These are phyloP conservation scores for Acanthosepion esculentum DNA, from an alignment of 2,888 invertebrate species.

Conservation along the genomic window DNA sequence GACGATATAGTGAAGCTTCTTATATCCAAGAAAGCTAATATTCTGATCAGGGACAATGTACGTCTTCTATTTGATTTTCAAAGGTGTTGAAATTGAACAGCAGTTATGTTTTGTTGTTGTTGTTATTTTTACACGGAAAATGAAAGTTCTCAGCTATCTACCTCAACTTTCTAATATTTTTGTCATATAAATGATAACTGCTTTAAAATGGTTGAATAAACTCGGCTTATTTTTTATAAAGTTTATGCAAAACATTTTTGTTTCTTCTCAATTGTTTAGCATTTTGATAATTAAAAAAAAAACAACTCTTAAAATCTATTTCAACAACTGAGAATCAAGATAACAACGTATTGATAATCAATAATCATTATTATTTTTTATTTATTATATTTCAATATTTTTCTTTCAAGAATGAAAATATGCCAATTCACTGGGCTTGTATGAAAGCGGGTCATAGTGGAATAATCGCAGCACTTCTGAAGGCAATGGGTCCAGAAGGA, in stretches of 20 bases:
- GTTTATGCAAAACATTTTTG: no score
- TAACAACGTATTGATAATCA: not conserved
- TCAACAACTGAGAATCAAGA: no score
- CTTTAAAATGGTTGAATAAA: no score
- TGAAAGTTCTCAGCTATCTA: no score
- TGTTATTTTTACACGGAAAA: not conserved
- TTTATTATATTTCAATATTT: not conserved
- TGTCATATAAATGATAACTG: no score
- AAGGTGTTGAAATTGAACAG: no score
- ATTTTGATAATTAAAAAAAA: no score
- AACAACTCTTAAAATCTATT: no score
- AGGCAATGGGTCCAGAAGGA: constrained; percentile 91
- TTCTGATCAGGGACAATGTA: constrained; percentile 94
- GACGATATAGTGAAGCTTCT: constrained; percentile 95
- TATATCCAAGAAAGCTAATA: constrained; percentile 90
- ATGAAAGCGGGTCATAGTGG: constrained; percentile 93
- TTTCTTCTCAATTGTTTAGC: no score
- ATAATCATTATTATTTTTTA: not conserved
- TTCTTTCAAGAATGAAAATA: constrained; percentile 82
- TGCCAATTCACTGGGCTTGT: constrained; percentile 95
- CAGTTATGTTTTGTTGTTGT: not conserved
- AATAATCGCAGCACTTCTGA: constrained; percentile 89
- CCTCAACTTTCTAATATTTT: no score
- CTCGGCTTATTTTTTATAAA: no score
- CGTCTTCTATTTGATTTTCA: constrained; percentile 76